These are phyloP conservation scores for Ctenoplectra terminalis DNA, from an alignment of 1,140 invertebrate species.

Conservation along the genomic window DNA sequence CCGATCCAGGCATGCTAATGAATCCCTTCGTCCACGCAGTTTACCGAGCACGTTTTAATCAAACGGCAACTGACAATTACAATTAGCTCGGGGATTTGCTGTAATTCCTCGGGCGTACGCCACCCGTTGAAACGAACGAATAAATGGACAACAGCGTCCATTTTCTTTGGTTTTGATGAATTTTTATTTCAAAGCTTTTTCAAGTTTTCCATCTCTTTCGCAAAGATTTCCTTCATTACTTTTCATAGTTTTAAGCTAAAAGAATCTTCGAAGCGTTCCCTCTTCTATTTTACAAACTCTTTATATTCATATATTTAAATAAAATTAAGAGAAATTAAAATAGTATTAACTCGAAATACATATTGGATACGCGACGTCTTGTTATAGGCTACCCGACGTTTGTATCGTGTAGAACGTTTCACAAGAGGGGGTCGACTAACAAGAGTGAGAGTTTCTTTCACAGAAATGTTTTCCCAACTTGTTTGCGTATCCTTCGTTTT, in stretches of 20 bases:
- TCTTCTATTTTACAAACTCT: neutral
- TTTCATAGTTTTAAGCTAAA: neutral
- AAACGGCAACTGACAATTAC: conserved; percentile 59
- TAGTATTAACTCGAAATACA: too few species aligned
- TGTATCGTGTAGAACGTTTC: neutral
- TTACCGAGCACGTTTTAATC: conserved; percentile 55
- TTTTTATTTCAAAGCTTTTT: conserved; percentile 6
- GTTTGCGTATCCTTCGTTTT: neutral
- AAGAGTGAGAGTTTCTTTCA: too few species aligned
- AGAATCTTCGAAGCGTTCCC: neutral
- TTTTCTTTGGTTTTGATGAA: neutral
- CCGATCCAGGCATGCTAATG: conserved; percentile 54
- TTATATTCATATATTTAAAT: neutral
- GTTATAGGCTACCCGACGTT: neutral
- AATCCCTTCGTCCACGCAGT: conserved; percentile 48
- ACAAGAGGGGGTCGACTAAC: neutral
- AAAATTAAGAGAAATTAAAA: too few species aligned
- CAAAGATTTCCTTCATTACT: neutral
- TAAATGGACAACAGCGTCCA: too few species aligned
- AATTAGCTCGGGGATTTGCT: conserved; percentile 44
- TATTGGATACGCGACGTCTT: neutral
- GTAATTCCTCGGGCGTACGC: neutral
- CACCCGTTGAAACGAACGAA: neutral
- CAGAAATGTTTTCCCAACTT: neutral
- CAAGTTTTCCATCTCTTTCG: neutral